These are phyloP conservation scores for Chiloscyllium punctatum DNA, from an alignment of 2,797 vertebrate genomes.

Conservation along the genomic window DNA sequence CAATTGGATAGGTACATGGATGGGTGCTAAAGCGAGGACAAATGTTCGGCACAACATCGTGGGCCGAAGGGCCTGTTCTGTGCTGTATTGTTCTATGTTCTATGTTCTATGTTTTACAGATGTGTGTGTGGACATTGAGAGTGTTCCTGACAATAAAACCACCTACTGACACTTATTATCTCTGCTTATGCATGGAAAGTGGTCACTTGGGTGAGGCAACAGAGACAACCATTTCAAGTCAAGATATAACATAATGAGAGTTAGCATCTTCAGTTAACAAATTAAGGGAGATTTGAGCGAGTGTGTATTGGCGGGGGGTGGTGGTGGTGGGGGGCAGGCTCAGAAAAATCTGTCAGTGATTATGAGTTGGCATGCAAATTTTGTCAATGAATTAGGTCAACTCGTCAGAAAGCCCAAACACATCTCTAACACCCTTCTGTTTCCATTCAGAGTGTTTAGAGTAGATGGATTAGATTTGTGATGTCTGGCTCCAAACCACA, in stretches of 20 bases:
- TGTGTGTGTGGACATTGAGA: not conserved
- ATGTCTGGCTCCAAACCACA: conserved; percentile 19
- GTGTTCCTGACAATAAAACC: not conserved
- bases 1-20: too few species aligned
- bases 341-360: not conserved
- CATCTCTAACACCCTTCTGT: conserved; percentile 11
- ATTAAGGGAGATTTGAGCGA: not conserved
- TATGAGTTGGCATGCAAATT: not conserved
- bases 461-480: conserved; percentile 29
- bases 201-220: not conserved
- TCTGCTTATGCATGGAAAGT: not conserved
- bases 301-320: not conserved
- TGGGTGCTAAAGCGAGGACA: too few species aligned
- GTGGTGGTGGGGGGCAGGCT: too few species aligned
- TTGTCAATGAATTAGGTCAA: not conserved
- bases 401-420: not conserved
- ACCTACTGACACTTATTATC: not conserved
- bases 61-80: too few species aligned
- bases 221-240: not conserved
- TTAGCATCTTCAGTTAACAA: not conserved
- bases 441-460: conserved; percentile 24
- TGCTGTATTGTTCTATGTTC: too few species aligned
- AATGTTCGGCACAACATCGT: too few species aligned
- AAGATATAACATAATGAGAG: not conserved
- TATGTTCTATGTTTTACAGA: not conserved